A percentile compares a stretch with the other conserved stretches of the same genome.
phyloP scores from a whole-genome alignment of 2,113 vertebrate species.

The Brienomyrus longianalis region DNA sequence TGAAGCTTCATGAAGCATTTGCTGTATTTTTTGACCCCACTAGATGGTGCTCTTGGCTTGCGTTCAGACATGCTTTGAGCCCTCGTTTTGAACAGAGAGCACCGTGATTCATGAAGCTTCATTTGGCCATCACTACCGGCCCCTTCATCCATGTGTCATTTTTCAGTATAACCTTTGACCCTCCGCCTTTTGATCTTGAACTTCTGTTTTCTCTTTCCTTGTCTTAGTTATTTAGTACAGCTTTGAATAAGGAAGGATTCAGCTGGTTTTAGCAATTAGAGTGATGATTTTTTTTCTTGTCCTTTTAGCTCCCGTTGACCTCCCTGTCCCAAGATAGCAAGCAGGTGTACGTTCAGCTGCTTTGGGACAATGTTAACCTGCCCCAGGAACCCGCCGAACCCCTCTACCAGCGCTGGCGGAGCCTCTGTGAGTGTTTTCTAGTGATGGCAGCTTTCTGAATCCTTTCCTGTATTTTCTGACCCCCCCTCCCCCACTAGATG shows the following conservation, averaged over 20 bases:
- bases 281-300: slow-evolving; percentile 14
- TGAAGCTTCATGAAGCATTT: neutral
- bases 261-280: neutral
- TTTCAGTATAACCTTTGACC: neutral
- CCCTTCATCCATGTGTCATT: neutral
- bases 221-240: neutral
- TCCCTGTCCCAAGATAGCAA: slow-evolving; percentile 89
- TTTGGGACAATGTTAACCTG: slow-evolving; percentile 97
- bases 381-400: slow-evolving; percentile 84
- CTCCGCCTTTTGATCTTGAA: neutral
- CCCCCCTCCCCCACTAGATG: neutral
- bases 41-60: neutral
- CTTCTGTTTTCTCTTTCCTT: neutral
- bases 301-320: slow-evolving; percentile 75
- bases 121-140: neutral
- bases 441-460: neutral
- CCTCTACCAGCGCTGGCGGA: slow-evolving; percentile 84
- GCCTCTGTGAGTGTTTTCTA: slow-evolving; percentile 70
- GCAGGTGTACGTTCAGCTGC: slow-evolving; percentile 82
- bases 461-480: neutral
- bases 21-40: neutral
- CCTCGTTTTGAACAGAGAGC: neutral
- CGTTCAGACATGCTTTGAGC: neutral
- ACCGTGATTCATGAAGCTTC: neutral
- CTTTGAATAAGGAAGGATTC: neutral